Evolutionary conservation across 2,888 invertebrate species (phyloP), one percentile per base, ranked within the genome.

Genomic region (Harpalus rufipes): DNA sequence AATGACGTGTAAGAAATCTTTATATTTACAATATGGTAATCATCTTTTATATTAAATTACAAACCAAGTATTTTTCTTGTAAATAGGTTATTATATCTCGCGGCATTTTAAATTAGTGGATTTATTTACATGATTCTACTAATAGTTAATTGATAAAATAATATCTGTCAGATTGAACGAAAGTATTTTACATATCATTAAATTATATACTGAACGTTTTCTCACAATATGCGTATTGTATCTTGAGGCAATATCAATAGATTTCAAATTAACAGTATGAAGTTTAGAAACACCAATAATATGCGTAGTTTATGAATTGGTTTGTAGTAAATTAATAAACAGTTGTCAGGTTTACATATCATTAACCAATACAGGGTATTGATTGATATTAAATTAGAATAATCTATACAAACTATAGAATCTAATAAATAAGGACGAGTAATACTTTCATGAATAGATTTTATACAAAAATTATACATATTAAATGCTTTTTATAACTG

Each of bases 91-190:
- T 32, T 32, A 32, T 25, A 32, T 65, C 68, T 41, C 14, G n/a
- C 25, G 39, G 68, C 68, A 68, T 1, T 39, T 10, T 68, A 68
- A 68, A 68, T 68, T 68, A 39, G 68, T 25, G 12, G 14, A 68
- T 68, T 68, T 68, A 68, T 68, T 25, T 63, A 25, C 25, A 39
- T 7, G 32, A 39, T 7, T 68, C 68, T 39, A 14, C 32, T 68
- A 68, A 68, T 68, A 39, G 68, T 68, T 68, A 68, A 68, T 68
- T 68, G 68, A 68, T 68, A 68, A 68, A 68, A 68, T 68, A 68
- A 68, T 68, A 68, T 32, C 68, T 68, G 68, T 68, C 39, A 39
- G 32, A 14, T 68, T 68, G 25, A 68, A 12, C 14, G 39, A 68
- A 68, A 32, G n/a, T 39, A 68, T 68, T 68, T 68, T 68, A 68